Evolutionary conservation across 2,888 invertebrate species (phyloP).

Genomic region (Tenthredo scrophulariae): DNA sequence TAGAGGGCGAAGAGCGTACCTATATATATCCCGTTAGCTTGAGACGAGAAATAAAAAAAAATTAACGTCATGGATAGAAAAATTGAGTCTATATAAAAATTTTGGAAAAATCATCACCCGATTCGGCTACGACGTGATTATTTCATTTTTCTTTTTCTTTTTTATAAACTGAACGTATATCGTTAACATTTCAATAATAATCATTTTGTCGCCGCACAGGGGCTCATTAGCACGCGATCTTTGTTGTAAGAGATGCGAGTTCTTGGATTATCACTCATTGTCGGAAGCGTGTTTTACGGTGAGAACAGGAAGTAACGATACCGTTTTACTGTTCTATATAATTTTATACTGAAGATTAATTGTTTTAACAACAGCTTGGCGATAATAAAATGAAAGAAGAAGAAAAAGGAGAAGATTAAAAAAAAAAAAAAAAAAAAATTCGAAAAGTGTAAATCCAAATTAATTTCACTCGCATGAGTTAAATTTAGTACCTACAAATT

Average conservation of each 20-base stretch:
- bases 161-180: neutral
- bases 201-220: neutral
- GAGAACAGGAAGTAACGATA: conserved; percentile 46
- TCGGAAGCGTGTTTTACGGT: neutral
- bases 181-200: neutral
- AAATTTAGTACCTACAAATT: no score
- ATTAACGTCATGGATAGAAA: no score
- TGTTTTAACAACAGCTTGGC: conserved; percentile 57
- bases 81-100: neutral
- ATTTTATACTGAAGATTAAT: neutral
- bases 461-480: neutral
- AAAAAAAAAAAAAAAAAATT: neutral
- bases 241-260: neutral
- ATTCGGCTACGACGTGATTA: neutral
- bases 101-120: neutral
- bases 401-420: no score
- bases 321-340: conserved; percentile 42
- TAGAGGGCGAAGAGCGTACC: neutral
- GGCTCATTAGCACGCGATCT: conserved; percentile 15
- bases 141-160: neutral
- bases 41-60: neutral
- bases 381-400: neutral
- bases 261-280: conserved; percentile 41
- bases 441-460: neutral
- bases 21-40: neutral